These are phyloP conservation scores for Oreocharis arfaki DNA, from an alignment of 2,113 vertebrate genomes.

Conservation along the genomic window DNA sequence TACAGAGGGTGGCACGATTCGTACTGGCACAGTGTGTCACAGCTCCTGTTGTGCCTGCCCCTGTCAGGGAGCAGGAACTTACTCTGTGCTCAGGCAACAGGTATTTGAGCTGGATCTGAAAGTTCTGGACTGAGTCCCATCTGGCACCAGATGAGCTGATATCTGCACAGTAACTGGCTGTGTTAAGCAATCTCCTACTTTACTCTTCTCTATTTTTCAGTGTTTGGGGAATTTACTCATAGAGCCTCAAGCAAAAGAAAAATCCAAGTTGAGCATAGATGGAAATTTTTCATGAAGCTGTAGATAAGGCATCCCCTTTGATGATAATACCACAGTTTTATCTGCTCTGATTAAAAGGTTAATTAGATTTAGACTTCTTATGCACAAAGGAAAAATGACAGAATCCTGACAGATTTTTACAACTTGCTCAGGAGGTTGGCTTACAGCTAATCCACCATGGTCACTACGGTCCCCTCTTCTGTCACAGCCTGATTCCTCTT, in stretches of 20 bases:
- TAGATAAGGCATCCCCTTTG: neutral
- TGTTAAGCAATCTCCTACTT: neutral
- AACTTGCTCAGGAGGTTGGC: neutral
- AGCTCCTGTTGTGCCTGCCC: neutral
- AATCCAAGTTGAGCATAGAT: neutral
- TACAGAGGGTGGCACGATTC: accelerated
- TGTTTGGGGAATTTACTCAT: neutral
- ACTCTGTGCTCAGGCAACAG: neutral
- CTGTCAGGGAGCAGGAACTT: neutral
- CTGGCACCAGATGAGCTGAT: neutral
- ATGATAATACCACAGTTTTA: neutral
- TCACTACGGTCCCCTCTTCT: neutral
- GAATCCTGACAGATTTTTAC: neutral
- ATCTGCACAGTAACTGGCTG: neutral
- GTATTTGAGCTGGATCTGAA: neutral
- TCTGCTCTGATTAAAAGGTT: constrained; percentile 31
- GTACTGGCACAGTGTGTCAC: neutral
- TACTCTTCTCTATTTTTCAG: neutral
- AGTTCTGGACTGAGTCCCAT: neutral
- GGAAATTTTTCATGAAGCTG: neutral
- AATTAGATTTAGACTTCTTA: constrained; percentile 17
- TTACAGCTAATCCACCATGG: neutral
- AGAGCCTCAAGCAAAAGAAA: neutral
- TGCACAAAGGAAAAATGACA: neutral
- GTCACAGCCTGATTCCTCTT: neutral